Evolutionary conservation across 1,140 invertebrate species (phyloP).

Genomic region (Saxidomus purpurata): DNA sequence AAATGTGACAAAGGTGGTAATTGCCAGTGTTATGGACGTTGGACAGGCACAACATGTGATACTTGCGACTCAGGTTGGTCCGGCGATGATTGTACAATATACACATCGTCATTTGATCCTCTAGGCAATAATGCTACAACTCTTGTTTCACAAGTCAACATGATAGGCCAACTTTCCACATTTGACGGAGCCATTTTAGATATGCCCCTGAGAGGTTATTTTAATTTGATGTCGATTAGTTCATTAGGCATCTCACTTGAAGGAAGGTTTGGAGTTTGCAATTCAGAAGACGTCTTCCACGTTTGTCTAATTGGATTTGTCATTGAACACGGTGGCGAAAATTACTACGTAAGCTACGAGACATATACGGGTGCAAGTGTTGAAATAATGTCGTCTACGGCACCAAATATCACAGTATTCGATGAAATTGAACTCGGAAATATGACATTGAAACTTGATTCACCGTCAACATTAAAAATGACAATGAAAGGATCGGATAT

Average conservation of each 20-base stretch:
- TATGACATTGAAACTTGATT: constrained; percentile 52
- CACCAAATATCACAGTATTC: constrained; percentile 19
- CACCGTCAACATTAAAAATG: constrained; percentile 51
- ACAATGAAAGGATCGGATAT: constrained; percentile 34
- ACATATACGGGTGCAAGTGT: constrained; percentile 53
- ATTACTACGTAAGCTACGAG: constrained; percentile 57
- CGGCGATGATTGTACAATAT: constrained; percentile 72
- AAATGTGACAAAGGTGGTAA: constrained; percentile 66
- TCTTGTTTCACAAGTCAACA: constrained; percentile 64
- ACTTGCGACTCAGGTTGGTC: constrained; percentile 66
- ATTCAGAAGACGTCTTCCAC: neutral
- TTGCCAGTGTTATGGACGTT: constrained; percentile 70
- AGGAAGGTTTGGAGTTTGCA: constrained; percentile 61
- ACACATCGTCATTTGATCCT: constrained; percentile 36
- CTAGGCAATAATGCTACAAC: constrained; percentile 9
- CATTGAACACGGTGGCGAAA: constrained; percentile 55
- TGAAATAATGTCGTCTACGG: constrained; percentile 42
- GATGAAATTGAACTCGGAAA: constrained; percentile 37
- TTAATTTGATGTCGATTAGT: constrained; percentile 45
- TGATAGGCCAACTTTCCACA: constrained; percentile 60
- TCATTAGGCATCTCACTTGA: constrained; percentile 27
- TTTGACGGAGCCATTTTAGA: constrained; percentile 71
- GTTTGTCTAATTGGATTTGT: constrained; percentile 68
- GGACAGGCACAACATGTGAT: constrained; percentile 67
- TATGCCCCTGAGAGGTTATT: constrained; percentile 52